Percentiles rank a stretch among this genome's conserved stretches.
These are phyloP conservation scores for Albula goreensis DNA, from an alignment of 2,113 vertebrate species.

Conservation along the genomic window DNA sequence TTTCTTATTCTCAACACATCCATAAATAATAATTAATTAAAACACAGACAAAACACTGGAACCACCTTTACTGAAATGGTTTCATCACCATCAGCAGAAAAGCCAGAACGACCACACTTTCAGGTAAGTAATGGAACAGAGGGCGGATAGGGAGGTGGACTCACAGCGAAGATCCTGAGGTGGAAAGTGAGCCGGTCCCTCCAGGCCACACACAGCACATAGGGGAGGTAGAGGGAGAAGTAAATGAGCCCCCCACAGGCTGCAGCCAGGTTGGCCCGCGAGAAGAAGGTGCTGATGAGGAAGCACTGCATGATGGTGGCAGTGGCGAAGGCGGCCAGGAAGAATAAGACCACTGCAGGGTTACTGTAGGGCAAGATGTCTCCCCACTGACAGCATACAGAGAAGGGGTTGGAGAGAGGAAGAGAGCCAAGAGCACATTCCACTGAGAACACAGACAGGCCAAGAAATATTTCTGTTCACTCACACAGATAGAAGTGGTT, in stretches of 20 bases:
- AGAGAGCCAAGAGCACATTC: neutral
- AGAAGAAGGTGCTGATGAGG: slow-evolving; percentile 88
- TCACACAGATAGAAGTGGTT: neutral
- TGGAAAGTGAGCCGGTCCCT: slow-evolving; percentile 73
- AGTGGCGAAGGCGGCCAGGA: slow-evolving; percentile 80
- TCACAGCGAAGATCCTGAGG: slow-evolving; percentile 71
- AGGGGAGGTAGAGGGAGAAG: slow-evolving; percentile 86
- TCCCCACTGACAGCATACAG: slow-evolving; percentile 64
- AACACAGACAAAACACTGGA: neutral
- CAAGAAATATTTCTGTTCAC: neutral
- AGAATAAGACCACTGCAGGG: slow-evolving; percentile 79
- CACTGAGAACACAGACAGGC: neutral
- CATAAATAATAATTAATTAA: neutral
- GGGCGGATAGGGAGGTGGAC: slow-evolving; percentile 28
- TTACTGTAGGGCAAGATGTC: slow-evolving; percentile 87
- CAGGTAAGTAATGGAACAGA: accelerated
- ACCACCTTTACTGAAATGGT: neutral
- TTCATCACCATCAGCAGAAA: neutral
- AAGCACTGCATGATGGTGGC: slow-evolving; percentile 90
- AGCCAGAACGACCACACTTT: neutral
- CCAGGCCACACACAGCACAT: slow-evolving; percentile 85
- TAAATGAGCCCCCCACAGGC: slow-evolving; percentile 87
- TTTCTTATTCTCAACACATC: neutral
- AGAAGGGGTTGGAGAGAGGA: neutral
- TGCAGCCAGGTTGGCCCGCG: slow-evolving; percentile 81